Evolutionary conservation across 2,888 invertebrate species (phyloP), one percentile per base, ranked within the genome.

Genomic region (Cheilosia vulpina): DNA sequence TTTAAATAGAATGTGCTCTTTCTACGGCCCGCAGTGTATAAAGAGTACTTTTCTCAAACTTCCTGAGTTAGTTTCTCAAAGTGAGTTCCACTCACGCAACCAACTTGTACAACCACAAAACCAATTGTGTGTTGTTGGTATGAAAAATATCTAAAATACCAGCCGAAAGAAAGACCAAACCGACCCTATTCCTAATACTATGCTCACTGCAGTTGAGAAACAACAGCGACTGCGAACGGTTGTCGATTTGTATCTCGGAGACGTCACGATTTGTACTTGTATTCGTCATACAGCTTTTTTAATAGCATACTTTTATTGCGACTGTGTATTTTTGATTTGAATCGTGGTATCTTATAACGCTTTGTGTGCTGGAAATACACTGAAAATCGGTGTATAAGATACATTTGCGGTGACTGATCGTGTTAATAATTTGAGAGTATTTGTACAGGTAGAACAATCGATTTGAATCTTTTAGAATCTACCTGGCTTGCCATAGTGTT

Each of bases 131-230:
- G 15, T n/a, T 11, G 5, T 55, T 27, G 15, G n/a, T 6, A n/a
- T 4, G 17, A 4, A 17, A 2, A n/a, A n/a, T 27, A 15, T 27
- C 15, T 24, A 31, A 53, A 65, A 50, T 58, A 79, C 9, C 47
- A 4, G n/a, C 24, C 15, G 52, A 34, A 65, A 24, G 17, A 13
- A 41, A 19, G 27, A 17, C 47, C 3, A 2, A 47, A 9, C 9
- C 19, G 17, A 79, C 45, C 34, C 7, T 31, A 9, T 31, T 31
- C 41, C 19, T 31, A 9, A 7, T 31, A 31, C n/a, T 31, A 47
- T 62, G 47, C n/a, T 1, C 66, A 31, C 57, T 60, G 21, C 73
- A 83, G 83, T 83, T 63, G 78, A 78, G 83, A 57, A 63, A 38
- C 21, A 69, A 24, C 58, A 69, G 53, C 75, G 52, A 38, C 17